Percentiles rank a stretch among this genome's conserved stretches.
phyloP scores from a whole-genome alignment of 2,113 vertebrate genomes.

The Corythornis vintsioides region DNA sequence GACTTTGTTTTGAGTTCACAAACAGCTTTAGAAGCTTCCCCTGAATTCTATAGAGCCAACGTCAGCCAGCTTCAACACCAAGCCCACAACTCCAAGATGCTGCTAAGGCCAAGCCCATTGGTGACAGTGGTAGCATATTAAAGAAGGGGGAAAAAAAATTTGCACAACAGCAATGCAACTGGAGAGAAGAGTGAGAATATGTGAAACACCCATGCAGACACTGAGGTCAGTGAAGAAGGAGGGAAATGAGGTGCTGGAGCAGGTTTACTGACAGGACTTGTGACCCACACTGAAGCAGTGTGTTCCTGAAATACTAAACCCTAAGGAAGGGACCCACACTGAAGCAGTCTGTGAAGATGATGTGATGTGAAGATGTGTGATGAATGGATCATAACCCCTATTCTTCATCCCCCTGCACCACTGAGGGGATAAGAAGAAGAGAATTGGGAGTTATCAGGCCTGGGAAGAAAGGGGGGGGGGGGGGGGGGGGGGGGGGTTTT shows the following conservation, averaged over 20 bases:
- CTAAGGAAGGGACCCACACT: neutral
- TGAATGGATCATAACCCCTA: neutral
- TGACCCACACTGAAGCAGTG: too few species aligned
- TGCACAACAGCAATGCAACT: neutral
- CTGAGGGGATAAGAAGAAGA: neutral
- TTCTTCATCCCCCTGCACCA: neutral
- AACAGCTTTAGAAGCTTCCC: neutral
- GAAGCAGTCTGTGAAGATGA: neutral
- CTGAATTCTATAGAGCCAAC: neutral
- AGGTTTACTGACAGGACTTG: neutral
- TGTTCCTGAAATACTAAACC: neutral
- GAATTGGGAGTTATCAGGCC: neutral
- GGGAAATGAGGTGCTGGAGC: neutral
- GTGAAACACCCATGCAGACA: neutral
- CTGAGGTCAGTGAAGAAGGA: neutral
- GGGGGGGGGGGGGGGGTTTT: neutral
- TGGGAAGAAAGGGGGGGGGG: neutral
- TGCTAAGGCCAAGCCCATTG: neutral
- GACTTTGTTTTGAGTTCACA: neutral
- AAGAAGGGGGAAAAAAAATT: neutral
- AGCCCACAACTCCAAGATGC: too few species aligned
- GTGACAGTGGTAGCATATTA: fast-evolving
- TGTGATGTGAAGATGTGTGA: too few species aligned
- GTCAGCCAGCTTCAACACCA: neutral
- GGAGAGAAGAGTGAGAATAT: neutral